Evolutionary conservation across 1,140 invertebrate species (phyloP), one percentile per base, ranked within the genome.

Genomic region (Cataglyphis hispanica): DNA sequence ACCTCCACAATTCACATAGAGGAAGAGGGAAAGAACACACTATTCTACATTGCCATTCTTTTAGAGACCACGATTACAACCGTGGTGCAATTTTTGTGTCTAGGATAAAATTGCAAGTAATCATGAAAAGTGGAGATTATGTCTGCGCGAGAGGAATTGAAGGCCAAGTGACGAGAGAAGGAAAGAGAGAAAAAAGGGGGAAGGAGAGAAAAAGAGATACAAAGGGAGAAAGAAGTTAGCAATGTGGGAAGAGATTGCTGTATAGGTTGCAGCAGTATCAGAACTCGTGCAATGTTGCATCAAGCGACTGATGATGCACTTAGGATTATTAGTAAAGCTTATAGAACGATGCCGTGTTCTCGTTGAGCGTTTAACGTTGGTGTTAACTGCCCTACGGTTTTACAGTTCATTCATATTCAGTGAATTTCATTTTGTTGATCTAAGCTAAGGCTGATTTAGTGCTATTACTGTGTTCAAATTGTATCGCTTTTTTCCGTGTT

Each of bases 321-420:
- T 93, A 93, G 92, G 89, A 91, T 93, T 93, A 93, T 93, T 93
- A 93, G 91, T 92, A 93, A 91, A 93, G 90, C 87, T 86, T 69
- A 89, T 90, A 67, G 89, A 88, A 88, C 37, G 58, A 31, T 19
- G 11, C 37, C 22, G 46, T 77, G 87, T 86, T 83, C 76, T 88
- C 69, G 43, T 13, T 60, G 67, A 60, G 27, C 53, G 34, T 83
- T 74, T 61, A 37, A 72, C 27, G 66, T 81, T 72, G 8, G 40
- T n/a, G n/a, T n/a, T n/a, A n/a, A n/a, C n/a, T n/a, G n/a, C 27
- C 27, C n/a, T 81, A 10, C 25, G 46, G 46, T n/a, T n/a, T n/a
- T n/a, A 34, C 19, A 72, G 66, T 61, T 7, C 37, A 81, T 81
- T 81, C 50, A 70, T 72, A 74, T 83, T 83, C 53, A 83, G 25